A percentile compares a stretch with the other conserved stretches of the same genome.
Conservation (phyloP, 1,140 invertebrate species). For the Drosophila fuyamai region DNA sequence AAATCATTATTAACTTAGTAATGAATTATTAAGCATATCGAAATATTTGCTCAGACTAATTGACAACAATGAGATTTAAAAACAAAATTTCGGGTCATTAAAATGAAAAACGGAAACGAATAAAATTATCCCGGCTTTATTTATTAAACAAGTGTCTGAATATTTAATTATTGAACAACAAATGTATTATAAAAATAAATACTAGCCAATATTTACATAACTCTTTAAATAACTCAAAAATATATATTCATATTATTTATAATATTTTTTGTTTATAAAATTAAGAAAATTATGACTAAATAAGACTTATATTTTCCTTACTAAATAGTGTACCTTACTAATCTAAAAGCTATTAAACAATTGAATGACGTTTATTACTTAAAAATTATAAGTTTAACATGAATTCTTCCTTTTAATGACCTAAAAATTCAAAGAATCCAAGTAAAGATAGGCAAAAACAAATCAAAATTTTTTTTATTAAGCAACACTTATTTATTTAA, state of each 20-base stretch:
- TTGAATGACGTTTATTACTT: background rate
- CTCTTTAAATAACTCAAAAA: no score
- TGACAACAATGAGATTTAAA: background rate
- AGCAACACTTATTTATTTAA: no score
- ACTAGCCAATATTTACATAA: background rate
- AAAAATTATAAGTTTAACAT: background rate
- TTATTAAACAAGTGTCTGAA: background rate
- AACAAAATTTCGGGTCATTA: constrained; percentile 2
- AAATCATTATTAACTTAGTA: background rate
- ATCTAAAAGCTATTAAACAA: background rate
- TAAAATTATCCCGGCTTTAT: background rate
- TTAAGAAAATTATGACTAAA: no score
- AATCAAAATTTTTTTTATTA: no score
- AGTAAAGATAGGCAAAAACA: no score
- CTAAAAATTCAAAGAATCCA: background rate
- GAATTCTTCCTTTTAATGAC: background rate
- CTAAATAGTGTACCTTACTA: background rate
- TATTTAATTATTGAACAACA: background rate
- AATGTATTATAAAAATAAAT: background rate
- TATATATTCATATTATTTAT: no score
- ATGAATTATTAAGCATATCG: background rate
- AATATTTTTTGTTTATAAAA: no score
- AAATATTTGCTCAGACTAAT: background rate
- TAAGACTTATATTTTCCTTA: no score
- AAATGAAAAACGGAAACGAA: constrained; percentile 6